Base-by-base conservation (phyloP, 2,888 invertebrate genomes). In the Andrena marginata region DNA sequence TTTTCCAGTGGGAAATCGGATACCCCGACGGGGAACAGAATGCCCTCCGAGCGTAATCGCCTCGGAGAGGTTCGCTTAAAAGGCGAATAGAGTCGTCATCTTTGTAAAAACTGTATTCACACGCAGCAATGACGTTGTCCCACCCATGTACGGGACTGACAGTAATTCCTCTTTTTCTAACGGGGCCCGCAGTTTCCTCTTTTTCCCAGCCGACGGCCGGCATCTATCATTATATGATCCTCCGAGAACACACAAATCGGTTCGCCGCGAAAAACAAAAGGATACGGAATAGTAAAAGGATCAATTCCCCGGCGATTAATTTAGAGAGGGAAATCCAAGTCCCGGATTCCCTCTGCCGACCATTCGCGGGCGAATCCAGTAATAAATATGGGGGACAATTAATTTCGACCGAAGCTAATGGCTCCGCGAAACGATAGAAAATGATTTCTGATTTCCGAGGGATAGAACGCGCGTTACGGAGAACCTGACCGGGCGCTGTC, bases 61-160 rank as follows among this genome's bases (percentile, higher is more conserved):
- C 33, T 49, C n/a, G 71, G 29, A 64, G 70, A 33, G 65, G 59
- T 49, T 62, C 72, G 83, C 82, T 72, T 76, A 84, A 84, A 84
- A 84, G 84, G 84, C 75, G 84, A 84, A 84, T 84, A 84, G 84
- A 84, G 84, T 78, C 84, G 84, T 84, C 84, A 84, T 84, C 84
- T 84, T 84, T 35, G 84, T 75, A 84, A 84, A 84, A 84, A 84
- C 60, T 48, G 64, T 84, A 84, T 84, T 84, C 84, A 84, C 84
- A 84, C 84, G 84, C 74, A 84, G 84, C 84, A 84, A 84, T 84
- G 84, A 84, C 84, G 84, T 84, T 84, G 84, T 84, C 79, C 68
- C 84, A 71, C 56, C 84, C 84, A 84, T 84, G 29, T 84, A 84
- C 65, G 79, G 84, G 54, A 6, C 74, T 79, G 75, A 84, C 84